Percentiles rank a stretch among this genome's conserved stretches.
Conservation (phyloP, 2,797 vertebrate genomes). For the Bradypodion pumilum region DNA sequence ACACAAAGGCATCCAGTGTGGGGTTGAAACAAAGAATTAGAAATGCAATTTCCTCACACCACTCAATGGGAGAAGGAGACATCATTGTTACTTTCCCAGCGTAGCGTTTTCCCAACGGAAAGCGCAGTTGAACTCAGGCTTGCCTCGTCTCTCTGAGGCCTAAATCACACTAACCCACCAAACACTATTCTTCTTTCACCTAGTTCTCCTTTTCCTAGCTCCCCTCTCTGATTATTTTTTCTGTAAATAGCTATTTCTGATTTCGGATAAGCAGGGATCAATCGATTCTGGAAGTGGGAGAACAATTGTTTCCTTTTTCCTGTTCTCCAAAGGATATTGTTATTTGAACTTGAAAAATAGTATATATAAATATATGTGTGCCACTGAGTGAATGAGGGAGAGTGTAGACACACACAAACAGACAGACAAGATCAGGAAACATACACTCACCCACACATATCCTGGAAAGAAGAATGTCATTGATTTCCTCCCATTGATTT, state of each 20-base stretch:
- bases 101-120: slow-evolving; percentile 65
- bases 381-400: not conserved
- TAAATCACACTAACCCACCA: slow-evolving; percentile 53
- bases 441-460: slow-evolving; percentile 52
- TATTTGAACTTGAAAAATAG: slow-evolving; percentile 75
- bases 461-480: slow-evolving; percentile 58
- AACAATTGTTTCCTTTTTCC: slow-evolving; percentile 67
- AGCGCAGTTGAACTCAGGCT: slow-evolving; percentile 66
- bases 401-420: slow-evolving; percentile 5
- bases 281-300: slow-evolving; percentile 74
- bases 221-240: slow-evolving; percentile 66
- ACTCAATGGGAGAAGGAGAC: slow-evolving; percentile 32
- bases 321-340: slow-evolving; percentile 77
- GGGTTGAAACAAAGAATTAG: slow-evolving; percentile 45
- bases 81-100: slow-evolving; percentile 47
- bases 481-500: slow-evolving; percentile 73
- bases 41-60: slow-evolving; percentile 55
- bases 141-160: slow-evolving; percentile 69
- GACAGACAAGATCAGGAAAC: not conserved
- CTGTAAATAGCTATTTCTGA: slow-evolving; percentile 80
- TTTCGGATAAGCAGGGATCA: slow-evolving; percentile 79
- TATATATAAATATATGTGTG: slow-evolving; percentile 72
- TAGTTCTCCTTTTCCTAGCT: slow-evolving; percentile 40
- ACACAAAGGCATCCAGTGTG: not conserved
- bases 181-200: slow-evolving; percentile 47